phyloP scores from a whole-genome alignment of 1,140 invertebrate species.

The Lasioglossum albipes region DNA sequence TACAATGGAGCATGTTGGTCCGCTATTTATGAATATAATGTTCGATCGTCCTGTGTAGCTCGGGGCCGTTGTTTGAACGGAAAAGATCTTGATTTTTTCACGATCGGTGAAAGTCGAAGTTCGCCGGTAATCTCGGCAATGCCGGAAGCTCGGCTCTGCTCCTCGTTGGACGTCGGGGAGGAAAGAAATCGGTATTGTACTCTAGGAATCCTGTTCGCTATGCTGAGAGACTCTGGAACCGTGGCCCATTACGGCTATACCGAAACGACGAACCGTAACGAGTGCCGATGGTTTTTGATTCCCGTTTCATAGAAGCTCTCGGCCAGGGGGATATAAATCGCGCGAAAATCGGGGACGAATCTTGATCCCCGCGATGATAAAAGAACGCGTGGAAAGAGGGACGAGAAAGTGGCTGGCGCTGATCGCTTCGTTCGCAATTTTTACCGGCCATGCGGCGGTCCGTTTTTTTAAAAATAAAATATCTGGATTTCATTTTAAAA shows the following conservation, averaged over 20 bases:
- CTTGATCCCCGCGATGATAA: conserved; percentile 22
- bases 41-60: conserved; percentile 37
- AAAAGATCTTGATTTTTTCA: conserved; percentile 36
- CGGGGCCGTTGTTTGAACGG: conserved; percentile 33
- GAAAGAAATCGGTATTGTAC: conserved; percentile 39
- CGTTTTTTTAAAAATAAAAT: not conserved
- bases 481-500: too few relatives aligned
- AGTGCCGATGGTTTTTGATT: conserved; percentile 8
- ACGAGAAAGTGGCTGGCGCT: conserved; percentile 2
- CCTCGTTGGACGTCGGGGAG: not conserved
- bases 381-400: conserved; percentile 11
- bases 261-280: conserved; percentile 29
- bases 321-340: conserved; percentile 13
- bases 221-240: not conserved
- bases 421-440: not conserved
- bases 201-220: not conserved
- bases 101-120: conserved; percentile 51
- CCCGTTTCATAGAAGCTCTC: conserved; percentile 22
- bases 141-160: conserved; percentile 35
- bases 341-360: conserved; percentile 21
- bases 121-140: conserved; percentile 41
- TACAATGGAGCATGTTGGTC: conserved; percentile 38
- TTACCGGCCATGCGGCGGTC: not conserved
- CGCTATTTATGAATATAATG: conserved; percentile 50
- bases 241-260: conserved; percentile 4